A percentile compares a stretch with the other conserved stretches of the same genome.
Evolutionary conservation across 2,797 vertebrate genomes (phyloP).

Genomic region (Naso thynnoides): DNA sequence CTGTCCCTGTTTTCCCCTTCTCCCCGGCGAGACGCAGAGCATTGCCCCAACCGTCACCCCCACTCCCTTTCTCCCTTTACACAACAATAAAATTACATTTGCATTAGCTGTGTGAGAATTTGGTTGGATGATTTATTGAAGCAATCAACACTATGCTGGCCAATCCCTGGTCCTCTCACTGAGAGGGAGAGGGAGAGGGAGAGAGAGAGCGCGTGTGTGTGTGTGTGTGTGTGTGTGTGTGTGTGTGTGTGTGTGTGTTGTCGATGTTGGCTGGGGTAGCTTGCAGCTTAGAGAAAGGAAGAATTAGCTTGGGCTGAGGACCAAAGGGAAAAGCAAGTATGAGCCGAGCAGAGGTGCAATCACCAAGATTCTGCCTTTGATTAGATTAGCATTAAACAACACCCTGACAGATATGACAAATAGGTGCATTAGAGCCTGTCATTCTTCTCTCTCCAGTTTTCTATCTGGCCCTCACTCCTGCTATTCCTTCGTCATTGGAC

Average conservation of each 20-base stretch:
- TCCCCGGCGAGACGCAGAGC: constrained; percentile 88
- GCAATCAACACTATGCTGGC: constrained; percentile 84
- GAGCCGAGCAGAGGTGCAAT: constrained; percentile 79
- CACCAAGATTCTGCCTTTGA: constrained; percentile 87
- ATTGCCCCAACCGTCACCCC: constrained; percentile 78
- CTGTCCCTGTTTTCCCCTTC: constrained; percentile 76
- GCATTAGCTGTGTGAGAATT: constrained; percentile 88
- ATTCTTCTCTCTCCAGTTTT: constrained; percentile 84
- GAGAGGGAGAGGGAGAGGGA: constrained; percentile 13
- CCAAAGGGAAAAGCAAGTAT: constrained; percentile 66
- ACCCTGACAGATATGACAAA: constrained; percentile 94
- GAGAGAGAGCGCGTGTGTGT: no score
- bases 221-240: constrained; percentile 20
- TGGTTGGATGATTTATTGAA: constrained; percentile 89
- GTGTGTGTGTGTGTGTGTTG: constrained; percentile 35
- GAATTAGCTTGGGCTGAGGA: constrained; percentile 74
- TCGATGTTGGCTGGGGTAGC: constrained; percentile 61
- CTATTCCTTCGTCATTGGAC: constrained; percentile 68
- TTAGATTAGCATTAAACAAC: constrained; percentile 94
- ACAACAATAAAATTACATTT: constrained; percentile 89
- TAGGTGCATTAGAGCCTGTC: constrained; percentile 90
- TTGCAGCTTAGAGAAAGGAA: constrained; percentile 61
- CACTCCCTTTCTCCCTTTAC: constrained; percentile 38
- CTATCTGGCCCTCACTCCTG: constrained; percentile 68
- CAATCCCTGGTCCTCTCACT: constrained; percentile 63